phyloP scores from a whole-genome alignment of 2,113 vertebrate genomes.

The Oncorhynchus kisutch region DNA sequence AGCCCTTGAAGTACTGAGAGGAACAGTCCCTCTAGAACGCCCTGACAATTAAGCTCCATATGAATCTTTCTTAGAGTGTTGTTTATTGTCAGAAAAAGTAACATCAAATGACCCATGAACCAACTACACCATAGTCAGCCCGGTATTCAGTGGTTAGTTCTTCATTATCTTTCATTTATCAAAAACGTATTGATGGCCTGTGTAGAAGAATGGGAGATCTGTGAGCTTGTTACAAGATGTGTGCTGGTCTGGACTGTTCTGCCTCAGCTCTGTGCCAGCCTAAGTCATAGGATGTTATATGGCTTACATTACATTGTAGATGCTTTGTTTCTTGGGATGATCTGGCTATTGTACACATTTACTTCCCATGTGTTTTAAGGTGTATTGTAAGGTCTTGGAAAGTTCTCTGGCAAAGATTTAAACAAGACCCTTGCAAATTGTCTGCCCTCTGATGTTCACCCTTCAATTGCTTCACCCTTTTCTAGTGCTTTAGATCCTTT shows the following conservation, averaged over 20 bases:
- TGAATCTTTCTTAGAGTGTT: constrained; percentile 11
- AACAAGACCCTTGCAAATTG: constrained; percentile 28
- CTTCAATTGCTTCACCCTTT: constrained; percentile 14
- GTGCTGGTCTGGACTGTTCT: not conserved
- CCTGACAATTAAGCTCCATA: not conserved
- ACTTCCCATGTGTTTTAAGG: constrained; percentile 42
- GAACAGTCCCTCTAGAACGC: constrained; percentile 1
- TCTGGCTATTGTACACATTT: constrained; percentile 35
- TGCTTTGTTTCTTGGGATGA: constrained; percentile 48
- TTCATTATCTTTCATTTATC: constrained; percentile 41
- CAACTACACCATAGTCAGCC: constrained; percentile 18
- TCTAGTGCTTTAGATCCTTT: constrained; percentile 12
- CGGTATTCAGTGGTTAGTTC: constrained; percentile 31
- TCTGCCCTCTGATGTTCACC: constrained; percentile 15
- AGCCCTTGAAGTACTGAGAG: constrained; percentile 32
- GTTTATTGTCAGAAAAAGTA: constrained; percentile 49
- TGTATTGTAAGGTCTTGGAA: constrained; percentile 40
- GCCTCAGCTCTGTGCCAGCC: constrained; percentile 8
- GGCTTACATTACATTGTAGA: constrained; percentile 24
- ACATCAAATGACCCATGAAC: constrained; percentile 44
- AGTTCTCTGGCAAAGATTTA: constrained; percentile 32
- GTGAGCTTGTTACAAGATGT: not conserved
- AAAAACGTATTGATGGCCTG: constrained; percentile 17
- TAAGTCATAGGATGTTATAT: constrained; percentile 23
- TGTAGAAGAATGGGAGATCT: constrained; percentile 4